Base-by-base conservation (phyloP, 2,797 vertebrate species). In the Mus spretus region DNA sequence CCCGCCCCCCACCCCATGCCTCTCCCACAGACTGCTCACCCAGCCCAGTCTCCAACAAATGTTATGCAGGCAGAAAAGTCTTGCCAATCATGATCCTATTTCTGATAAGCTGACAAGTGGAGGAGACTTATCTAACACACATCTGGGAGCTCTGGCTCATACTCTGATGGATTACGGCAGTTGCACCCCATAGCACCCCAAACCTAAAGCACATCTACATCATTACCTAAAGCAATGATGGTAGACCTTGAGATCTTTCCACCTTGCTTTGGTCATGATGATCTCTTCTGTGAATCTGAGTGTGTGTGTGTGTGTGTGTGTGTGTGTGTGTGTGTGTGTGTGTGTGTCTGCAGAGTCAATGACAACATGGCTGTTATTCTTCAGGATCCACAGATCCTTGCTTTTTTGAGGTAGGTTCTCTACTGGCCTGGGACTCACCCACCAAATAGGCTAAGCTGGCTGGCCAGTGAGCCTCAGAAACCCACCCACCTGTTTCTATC, bases 91-190 rank as follows among this genome's bases (percentile, higher is more conserved):
- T n/a, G 59, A 79, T 84, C 88, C 67, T 61, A 8, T 89, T 88
- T 87, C 65, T 91, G 97, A 96, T 44, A 93, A 89, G 75, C 83
- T 88, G 86, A 61, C 70, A 91, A 65, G 59, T 44, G 3, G 63
- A 93, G 72, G 12, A 96, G 89, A 96, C 89, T 65, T 84, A 57
- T 80, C 9, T 55, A 67, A 74, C 61, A 53, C 28, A 84, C 0
- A 34, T 19, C 80, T 92, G 44, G 89, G 50, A 90, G 80, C 89
- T 67, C 31, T 15, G 37, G 50, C 65, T 81, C 90, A 65, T 44
- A 12, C 24, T 78, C 63, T 95, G 4, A 94, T 89, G 72, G 91
- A 55, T 95, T 87, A 72, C 17, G 37, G 78, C 44, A 28, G 37
- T 53, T 80, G 78, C 92, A 87, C 74, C 17, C 40, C 34, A 65